These are phyloP conservation scores for Scleropages formosus DNA, from an alignment of 2,797 vertebrate species.

Conservation along the genomic window DNA sequence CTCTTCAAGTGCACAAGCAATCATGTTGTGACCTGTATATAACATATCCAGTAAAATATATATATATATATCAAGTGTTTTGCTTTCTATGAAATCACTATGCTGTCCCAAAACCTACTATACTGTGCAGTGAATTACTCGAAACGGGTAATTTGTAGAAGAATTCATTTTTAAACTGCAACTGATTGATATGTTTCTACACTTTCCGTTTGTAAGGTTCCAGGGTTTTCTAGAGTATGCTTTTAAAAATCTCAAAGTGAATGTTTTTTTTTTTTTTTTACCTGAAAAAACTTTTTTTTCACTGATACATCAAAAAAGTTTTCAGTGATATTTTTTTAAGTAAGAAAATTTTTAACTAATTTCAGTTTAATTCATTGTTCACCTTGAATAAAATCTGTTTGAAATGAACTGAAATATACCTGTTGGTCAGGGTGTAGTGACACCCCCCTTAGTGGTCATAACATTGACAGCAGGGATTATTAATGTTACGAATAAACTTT, in stretches of 20 bases:
- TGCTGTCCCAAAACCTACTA: neutral
- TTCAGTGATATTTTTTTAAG: constrained; percentile 13
- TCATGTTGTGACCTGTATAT: constrained; percentile 63
- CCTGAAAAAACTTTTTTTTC: constrained; percentile 3
- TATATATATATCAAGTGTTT: constrained; percentile 22
- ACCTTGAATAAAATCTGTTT: constrained; percentile 3
- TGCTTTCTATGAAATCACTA: neutral
- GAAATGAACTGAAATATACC: neutral
- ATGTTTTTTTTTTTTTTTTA: neutral
- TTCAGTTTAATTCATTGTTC: constrained; percentile 11
- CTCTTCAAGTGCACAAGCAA: constrained; percentile 46
- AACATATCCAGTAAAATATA: constrained; percentile 62
- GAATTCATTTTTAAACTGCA: too few species aligned
- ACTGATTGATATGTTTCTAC: constrained; percentile 15
- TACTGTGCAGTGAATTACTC: neutral
- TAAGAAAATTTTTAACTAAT: neutral
- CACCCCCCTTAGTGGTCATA: neutral
- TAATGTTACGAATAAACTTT: constrained; percentile 31
- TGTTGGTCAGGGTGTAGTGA: neutral
- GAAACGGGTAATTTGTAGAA: too few species aligned
- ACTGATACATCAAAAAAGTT: neutral
- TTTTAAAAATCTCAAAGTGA: too few species aligned
- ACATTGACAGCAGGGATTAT: constrained; percentile 13
- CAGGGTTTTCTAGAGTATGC: too few species aligned
- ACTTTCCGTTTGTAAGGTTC: constrained; percentile 26